phyloP scores from a whole-genome alignment of 2,888 invertebrate species.

The Iphiclides podalirius region DNA sequence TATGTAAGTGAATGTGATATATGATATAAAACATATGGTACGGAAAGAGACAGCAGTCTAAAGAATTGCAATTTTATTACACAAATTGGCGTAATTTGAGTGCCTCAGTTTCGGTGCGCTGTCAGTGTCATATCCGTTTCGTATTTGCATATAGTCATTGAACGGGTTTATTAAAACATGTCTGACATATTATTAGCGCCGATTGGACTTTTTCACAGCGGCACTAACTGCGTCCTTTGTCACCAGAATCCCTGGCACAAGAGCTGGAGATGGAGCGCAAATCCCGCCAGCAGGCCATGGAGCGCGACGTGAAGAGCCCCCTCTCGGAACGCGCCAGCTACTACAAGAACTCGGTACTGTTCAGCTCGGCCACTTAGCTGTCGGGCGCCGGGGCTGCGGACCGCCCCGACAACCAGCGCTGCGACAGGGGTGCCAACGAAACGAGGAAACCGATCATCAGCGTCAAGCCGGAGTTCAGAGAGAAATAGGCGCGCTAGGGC shows the following conservation, averaged over 20 bases:
- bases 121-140: no score
- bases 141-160: no score
- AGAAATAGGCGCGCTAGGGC: constrained; percentile 63
- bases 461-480: constrained; percentile 77
- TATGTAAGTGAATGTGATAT: no score
- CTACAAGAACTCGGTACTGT: constrained; percentile 94
- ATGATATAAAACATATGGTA: no score
- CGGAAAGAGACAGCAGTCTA: no score
- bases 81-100: no score
- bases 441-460: constrained; percentile 76
- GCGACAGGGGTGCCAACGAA: constrained; percentile 60
- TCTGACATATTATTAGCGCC: no score
- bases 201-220: no score
- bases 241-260: constrained; percentile 90
- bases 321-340: constrained; percentile 90
- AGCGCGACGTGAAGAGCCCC: constrained; percentile 92
- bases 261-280: constrained; percentile 94
- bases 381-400: constrained; percentile 59
- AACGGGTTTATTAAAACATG: no score
- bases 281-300: constrained; percentile 88
- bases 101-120: no score
- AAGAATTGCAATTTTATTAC: no score
- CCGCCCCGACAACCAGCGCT: constrained; percentile 60
- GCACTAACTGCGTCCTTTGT: constrained; percentile 45
- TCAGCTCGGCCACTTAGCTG: constrained; percentile 91